phyloP scores from a whole-genome alignment of 53 echinoderm and acorn worm species.

The Astropecten irregularis region DNA sequence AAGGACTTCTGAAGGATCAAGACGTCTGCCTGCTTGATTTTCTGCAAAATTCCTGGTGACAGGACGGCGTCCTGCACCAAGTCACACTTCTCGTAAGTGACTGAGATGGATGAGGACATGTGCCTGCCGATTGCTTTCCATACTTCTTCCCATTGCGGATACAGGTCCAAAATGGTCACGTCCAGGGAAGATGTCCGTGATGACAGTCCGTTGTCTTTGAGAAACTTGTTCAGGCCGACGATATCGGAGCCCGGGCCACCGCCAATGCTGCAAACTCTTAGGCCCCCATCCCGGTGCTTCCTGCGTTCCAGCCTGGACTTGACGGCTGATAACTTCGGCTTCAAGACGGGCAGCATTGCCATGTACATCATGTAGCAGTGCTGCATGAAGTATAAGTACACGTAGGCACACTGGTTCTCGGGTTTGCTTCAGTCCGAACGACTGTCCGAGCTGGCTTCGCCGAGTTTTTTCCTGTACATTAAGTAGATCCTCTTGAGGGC shows the following conservation, averaged over 20 bases:
- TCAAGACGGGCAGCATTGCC: neutral
- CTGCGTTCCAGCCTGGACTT: neutral
- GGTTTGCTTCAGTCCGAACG: slow-evolving; percentile 12
- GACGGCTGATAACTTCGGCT: neutral
- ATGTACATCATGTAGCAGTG: slow-evolving; percentile 20
- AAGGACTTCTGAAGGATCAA: neutral
- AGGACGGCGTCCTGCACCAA: neutral
- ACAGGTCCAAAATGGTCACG: neutral
- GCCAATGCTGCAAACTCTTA: slow-evolving; percentile 14
- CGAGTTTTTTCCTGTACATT: neutral
- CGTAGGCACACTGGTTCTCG: slow-evolving; percentile 18
- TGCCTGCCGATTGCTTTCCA: neutral
- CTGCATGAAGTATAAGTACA: slow-evolving; percentile 5
- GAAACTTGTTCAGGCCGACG: neutral
- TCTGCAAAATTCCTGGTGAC: neutral
- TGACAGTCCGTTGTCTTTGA: neutral
- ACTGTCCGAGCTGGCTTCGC: neutral
- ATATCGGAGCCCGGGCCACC: slow-evolving; percentile 20
- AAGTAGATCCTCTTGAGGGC: neutral
- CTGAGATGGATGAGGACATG: neutral
- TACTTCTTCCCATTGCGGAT: neutral
- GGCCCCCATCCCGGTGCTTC: no score
- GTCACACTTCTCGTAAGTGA: neutral
- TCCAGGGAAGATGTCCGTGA: neutral
- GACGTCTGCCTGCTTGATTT: neutral